Evolutionary conservation across 1,140 invertebrate species (phyloP), one percentile per base, ranked within the genome.

Genomic region (Cydia pomonella): DNA sequence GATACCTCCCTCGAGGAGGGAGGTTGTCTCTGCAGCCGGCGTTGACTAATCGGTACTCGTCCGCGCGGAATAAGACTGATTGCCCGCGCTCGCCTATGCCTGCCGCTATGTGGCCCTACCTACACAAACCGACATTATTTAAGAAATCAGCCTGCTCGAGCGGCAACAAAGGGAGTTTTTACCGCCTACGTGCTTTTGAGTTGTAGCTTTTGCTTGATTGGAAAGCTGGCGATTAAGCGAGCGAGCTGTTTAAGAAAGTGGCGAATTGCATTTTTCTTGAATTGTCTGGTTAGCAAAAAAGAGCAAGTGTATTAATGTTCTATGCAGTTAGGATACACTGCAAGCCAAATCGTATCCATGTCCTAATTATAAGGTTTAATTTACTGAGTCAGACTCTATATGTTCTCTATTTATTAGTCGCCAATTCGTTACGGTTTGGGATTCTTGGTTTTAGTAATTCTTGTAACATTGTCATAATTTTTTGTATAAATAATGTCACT

Each of bases 21-120:
- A 77, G 83, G 84, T 85, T 90, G 90, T 90, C 89, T 89, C 90
- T 92, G 89, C 86, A 85, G 79, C 82, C 77, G 91, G 87, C 91
- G 89, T 92, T 93, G 89, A 93, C 87, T 92, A 93, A 93, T 93
- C 85, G 90, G 75, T 82, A 84, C 85, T 86, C 90, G 91, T 91
- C 91, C 87, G 88, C 88, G 85, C 84, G 91, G 90, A 93, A 92
- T 90, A 92, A 92, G 90, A 93, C 85, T 92, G 90, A 93, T 93
- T 89, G 89, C 90, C 83, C 76, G 79, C 80, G 85, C 84, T 86
- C 84, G 84, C 82, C 85, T 86, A 86, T 86, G 84, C 84, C 88
- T 89, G 84, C 71, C 33, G 66, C 47, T 75, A 75, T 78, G 77
- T 73, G 77, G 82, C 85, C 86, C 87, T 89, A 86, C 87, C 87